Base-by-base conservation (phyloP, 1,140 invertebrate species). In the Tetragonula clypearis region DNA sequence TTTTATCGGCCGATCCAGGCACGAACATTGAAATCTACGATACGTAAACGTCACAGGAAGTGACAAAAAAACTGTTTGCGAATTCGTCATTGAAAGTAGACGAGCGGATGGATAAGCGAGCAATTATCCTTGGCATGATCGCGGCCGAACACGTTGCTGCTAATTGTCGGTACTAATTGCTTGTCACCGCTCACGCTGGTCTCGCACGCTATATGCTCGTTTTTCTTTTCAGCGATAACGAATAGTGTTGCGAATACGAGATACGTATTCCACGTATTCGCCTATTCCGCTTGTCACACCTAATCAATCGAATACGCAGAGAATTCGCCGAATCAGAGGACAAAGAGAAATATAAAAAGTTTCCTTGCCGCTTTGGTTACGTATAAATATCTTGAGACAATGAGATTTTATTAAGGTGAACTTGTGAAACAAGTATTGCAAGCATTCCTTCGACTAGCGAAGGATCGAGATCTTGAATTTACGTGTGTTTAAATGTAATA, bases 121-220 rank as follows among this genome's bases (percentile, higher is more conserved):
- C 82, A 86, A 86, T 86, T 86, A 86, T 84, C 85, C 85, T 86
- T 86, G 85, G 82, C 82, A 55, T 69, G 85, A 78, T 84, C 75
- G 60, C 21, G 19, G 65, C 19, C 75, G 66, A 83, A 83, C 81
- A 72, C 81, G 85, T 73, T 74, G 85, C 30, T 60, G 35, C 85
- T 86, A 86, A 86, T 86, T 84, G 85, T 79, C 69, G 75, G 14
- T 66, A 79, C 85, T 86, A 86, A 86, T 86, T 86, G 85, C 85
- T 84, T 79, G 85, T 84, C 85, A 86, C 66, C 81, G n/a, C n/a
- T 78, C 41, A 55, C 79, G 56, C 8, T 49, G 80, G 30, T 78
- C 41, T 41, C 73, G 71, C 69, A 53, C 55, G 62, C 82, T 75
- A 60, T 75, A 60, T 41, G 62, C 82, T 56, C 8, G 49, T 78